Conservation (phyloP, 2,797 vertebrate species). For the Tangara arthus region DNA sequence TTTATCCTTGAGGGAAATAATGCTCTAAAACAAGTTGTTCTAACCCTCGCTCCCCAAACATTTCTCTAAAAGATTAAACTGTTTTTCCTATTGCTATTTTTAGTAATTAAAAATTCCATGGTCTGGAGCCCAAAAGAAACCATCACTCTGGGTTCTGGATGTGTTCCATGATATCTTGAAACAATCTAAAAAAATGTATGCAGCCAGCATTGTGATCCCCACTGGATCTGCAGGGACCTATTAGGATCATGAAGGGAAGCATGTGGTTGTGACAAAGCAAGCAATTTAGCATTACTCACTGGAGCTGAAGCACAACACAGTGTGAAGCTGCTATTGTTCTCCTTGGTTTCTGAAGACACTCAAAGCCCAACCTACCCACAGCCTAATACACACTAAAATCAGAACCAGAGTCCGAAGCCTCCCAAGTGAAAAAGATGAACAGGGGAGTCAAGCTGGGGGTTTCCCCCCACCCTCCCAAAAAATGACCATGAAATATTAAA, state of each 20-base stretch:
- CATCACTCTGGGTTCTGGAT: conserved; percentile 11
- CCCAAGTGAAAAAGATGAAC: not conserved
- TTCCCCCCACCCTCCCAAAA: not conserved
- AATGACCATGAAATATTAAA: not conserved
- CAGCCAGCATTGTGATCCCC: not conserved
- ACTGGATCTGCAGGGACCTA: conserved; percentile 11
- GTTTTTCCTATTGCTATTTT: conserved; percentile 45
- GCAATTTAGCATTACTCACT: conserved; percentile 42
- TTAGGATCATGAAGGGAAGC: conserved; percentile 34
- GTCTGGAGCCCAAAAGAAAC: conserved; percentile 47
- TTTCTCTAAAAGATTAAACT: conserved; percentile 28
- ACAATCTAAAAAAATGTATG: not conserved
- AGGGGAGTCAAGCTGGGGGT: not conserved
- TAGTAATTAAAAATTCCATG: conserved; percentile 28
- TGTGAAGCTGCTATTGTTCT: conserved; percentile 10
- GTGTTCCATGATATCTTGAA: conserved; percentile 14
- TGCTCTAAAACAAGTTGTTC: not conserved
- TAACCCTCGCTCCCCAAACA: not conserved
- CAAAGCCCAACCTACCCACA: not conserved
- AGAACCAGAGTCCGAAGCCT: not conserved
- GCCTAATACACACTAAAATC: not conserved
- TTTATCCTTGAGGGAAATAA: conserved; percentile 51
- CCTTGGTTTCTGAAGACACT: not conserved
- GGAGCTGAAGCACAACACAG: conserved; percentile 7
- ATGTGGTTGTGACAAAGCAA: not conserved